Base-by-base conservation (phyloP, 2,113 vertebrate genomes). In the Corythornis madagascariensis region DNA sequence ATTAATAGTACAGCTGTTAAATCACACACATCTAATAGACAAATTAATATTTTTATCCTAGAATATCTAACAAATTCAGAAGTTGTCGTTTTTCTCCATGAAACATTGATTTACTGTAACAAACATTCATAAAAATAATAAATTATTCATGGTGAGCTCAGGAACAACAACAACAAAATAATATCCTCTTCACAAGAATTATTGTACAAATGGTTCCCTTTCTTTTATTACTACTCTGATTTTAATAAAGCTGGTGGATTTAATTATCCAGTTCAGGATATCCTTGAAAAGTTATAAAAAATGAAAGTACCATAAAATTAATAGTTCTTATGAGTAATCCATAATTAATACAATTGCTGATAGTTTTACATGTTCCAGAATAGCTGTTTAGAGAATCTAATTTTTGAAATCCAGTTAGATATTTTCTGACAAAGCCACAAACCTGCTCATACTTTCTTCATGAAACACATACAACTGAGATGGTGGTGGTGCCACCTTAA, bases 261-360 rank as follows among this genome's bases (percentile, higher is more conserved):
- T 92, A 94, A 90, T 95, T 94, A 92, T 21, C 60, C 69, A 84
- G 33, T 43, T 82, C 70, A 80, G 71, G 42, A 76, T 87, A 88
- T 88, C 91, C 85, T 93, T 94, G 59, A 90, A 92, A 92, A 92
- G 64, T 90, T 92, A 89, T 83, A 72, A 94, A 94, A 94, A 92
- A 55, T 93, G 59, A 67, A 91, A 85, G 66, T 43, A 60, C 52
- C 76, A 64, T 93, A 91, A 94, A 93, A 92, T 87, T 92, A 89
- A 82, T 89, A 67, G 84, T 85, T 89, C 79, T 85, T 96, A 77
- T 6, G 12, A 70, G 21, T 90, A 91, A 93, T 91, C 81, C 56
- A 22, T 91, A 65, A 90, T 92, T 93, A 85, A 93, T 89, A 87
- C 35, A 87, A 52, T 67, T 80, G 60, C n/a, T 70, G 52, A 85